Base-by-base conservation (phyloP, 2,888 invertebrate species). In the Campoplex capitator region DNA sequence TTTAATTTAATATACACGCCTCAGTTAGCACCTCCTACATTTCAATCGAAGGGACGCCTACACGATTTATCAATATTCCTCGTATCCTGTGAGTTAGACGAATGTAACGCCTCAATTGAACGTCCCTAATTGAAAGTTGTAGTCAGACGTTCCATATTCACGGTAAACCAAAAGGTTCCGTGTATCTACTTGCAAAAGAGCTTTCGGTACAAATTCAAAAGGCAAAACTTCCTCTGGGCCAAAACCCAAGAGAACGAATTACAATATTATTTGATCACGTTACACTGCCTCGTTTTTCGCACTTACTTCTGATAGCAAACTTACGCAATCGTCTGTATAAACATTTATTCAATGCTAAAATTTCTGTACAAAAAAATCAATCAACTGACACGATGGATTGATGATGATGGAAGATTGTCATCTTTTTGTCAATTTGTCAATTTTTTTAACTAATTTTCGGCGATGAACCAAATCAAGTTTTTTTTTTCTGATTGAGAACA, bases 91-190 rank as follows among this genome's bases (percentile, higher is more conserved):
- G 78, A 23, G 67, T 77, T 74, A 58, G 67, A 77, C 28, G 65
- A 77, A 68, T 56, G 89, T 88, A 88, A 90, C 90, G 90, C 88
- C 91, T 89, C 86, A 87, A 90, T 82, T 87, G 85, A 87, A 88
- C 84, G 89, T 88, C 82, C 83, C 84, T 84, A 86, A 84, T 84
- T 84, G 75, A 74, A 83, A 80, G 56, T 87, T 77, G 38, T 23
- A 80, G 56, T 58, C 71, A 18, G 68, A 48, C 28, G 13, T 54
- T 54, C 23, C 54, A 79, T 65, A 45, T 35, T 23, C 8, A 68
- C 51, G 45, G 62, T 23, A 80, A 70, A 70, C 56, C 79, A 28
- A 77, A 23, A 42, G 23, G 7, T 8, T 23, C 7, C 9, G 23
- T 23, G 16, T 51, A 18, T 51, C 18, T 18, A 56, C 56, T 56